A percentile compares a stretch with the other conserved stretches of the same genome.
phyloP scores from a whole-genome alignment of 2,113 vertebrate species.

The Rynchops niger region DNA sequence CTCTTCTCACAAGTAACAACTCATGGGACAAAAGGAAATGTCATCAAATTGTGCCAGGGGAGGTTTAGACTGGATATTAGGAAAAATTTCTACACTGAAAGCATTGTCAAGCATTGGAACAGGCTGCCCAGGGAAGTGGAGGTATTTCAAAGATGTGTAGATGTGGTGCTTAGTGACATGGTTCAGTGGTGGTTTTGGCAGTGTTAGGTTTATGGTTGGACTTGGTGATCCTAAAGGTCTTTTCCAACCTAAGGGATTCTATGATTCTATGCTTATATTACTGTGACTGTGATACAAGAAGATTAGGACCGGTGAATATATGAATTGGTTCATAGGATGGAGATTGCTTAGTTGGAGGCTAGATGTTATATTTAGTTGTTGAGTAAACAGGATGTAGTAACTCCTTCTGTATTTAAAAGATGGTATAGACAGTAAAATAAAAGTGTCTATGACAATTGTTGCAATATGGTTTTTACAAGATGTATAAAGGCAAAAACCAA shows the following conservation, averaged over 20 bases:
- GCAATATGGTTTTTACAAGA: not conserved
- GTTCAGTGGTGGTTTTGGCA: not conserved
- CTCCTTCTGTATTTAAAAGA: not conserved
- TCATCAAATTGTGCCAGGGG: rapidly evolving
- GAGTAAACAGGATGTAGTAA: not conserved
- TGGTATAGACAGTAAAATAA: not conserved
- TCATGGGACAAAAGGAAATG: rapidly evolving
- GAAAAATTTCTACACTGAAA: not conserved
- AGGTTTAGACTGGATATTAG: not conserved
- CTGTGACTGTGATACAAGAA: not conserved
- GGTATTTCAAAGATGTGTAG: rapidly evolving
- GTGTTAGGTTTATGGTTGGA: rapidly evolving
- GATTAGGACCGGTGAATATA: not conserved
- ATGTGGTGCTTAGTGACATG: not conserved
- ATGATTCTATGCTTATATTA: not conserved
- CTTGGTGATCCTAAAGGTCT: not conserved
- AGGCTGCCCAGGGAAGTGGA: not conserved
- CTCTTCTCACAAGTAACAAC: not conserved
- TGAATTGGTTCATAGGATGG: not conserved
- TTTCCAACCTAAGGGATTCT: not conserved
- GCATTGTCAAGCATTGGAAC: rapidly evolving
- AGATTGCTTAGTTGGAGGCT: not conserved
- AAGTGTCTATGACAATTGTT: not conserved
- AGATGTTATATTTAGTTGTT: not conserved
- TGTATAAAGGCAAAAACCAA: not conserved